Evolutionary conservation across 2,888 invertebrate genomes (phyloP).

Genomic region (Ophonus ardosiacus): DNA sequence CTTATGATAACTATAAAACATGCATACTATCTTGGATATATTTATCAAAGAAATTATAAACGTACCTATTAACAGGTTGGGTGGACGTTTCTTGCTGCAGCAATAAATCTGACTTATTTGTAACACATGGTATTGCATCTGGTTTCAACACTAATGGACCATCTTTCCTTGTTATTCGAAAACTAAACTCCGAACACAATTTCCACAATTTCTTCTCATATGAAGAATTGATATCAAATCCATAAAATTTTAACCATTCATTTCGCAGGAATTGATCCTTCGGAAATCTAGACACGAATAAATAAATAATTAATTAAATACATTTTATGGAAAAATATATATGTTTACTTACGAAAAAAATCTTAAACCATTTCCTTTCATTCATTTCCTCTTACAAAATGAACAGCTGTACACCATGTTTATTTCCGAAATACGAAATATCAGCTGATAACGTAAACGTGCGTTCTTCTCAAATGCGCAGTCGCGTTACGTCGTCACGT

Average conservation of each 20-base stretch:
- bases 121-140: slow-evolving; percentile 42
- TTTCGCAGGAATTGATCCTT: neutral
- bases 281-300: slow-evolving; percentile 14
- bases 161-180: slow-evolving; percentile 14
- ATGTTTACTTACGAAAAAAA: slow-evolving; percentile 25
- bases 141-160: slow-evolving; percentile 6
- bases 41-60: no score
- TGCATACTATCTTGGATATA: no score
- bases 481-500: neutral
- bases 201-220: neutral
- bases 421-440: neutral
- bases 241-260: slow-evolving; percentile 20
- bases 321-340: neutral
- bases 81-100: neutral
- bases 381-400: neutral
- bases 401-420: neutral
- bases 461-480: neutral
- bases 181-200: slow-evolving; percentile 16
- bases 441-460: neutral
- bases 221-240: neutral
- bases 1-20: no score
- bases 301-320: no score
- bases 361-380: slow-evolving; percentile 10
- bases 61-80: neutral
- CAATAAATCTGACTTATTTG: no score